Evolutionary conservation across 2,797 vertebrate species (phyloP), one percentile per base, ranked within the genome.

Genomic region (Cichlasoma orientale): DNA sequence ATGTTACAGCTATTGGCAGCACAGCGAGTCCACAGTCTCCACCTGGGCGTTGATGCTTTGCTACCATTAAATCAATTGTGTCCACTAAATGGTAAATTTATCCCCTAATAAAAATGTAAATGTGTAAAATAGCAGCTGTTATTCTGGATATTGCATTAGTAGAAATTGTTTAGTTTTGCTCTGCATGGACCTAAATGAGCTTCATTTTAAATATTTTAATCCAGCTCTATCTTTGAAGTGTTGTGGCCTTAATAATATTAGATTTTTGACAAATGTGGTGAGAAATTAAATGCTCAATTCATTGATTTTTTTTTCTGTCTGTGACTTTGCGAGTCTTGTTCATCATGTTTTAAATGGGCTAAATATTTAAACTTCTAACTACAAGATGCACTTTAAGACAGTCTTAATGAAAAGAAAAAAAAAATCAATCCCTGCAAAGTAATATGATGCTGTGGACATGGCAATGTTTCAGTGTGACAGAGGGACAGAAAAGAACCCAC

Each of bases 41-140:
- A 89, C 82, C 76, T 89, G 80, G 58, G 70, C 77, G 72, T 55
- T 78, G 82, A 90, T 87, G 79, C 82, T 84, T 56, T 77, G 69
- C 78, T 83, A 84, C 53, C 44, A 75, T 91, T 90, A 82, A 89
- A 80, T 81, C 80, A 77, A 53, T 77, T 84, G 88, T 92, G 89
- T 92, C 82, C 89, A 83, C 72, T 79, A 77, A 92, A 92, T 90
- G 68, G 76, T 78, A 80, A 86, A 82, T 88, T 84, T 88, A 87
- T 56, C 18, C 72, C 81, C 23, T 31, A 66, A 79, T 31, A 78
- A 68, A 90, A 88, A 82, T 74, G 23, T 29, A 72, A 70, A 77
- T 76, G 21, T 68, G 25, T 29, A 27, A 56, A 79, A 57, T 23
- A 16, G 25, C 72, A 19, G 16, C 23, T 79, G 6, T 56, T 73